Percentiles rank a stretch among this genome's conserved stretches.
Evolutionary conservation across 2,113 vertebrate species (phyloP).

Genomic region (Muntiacus reevesi): DNA sequence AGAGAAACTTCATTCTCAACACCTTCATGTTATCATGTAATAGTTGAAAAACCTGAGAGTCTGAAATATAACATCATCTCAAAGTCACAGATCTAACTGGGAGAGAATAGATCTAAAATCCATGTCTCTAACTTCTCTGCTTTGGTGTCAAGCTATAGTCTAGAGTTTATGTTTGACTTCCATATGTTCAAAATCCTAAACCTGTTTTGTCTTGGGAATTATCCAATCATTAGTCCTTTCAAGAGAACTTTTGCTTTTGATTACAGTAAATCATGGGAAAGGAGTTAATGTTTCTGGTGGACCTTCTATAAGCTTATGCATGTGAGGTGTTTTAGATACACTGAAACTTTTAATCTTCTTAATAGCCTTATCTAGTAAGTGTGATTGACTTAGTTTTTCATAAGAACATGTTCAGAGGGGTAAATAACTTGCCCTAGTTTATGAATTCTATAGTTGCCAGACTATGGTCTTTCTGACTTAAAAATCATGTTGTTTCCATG

Average conservation of each 20-base stretch:
- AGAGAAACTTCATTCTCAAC: background rate
- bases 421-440: slow-evolving; percentile 5
- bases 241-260: background rate
- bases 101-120: background rate
- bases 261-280: background rate
- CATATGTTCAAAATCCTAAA: background rate
- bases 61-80: background rate
- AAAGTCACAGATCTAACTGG: background rate
- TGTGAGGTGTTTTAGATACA: background rate
- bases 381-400: background rate
- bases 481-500: background rate
- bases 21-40: background rate
- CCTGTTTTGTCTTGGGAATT: background rate
- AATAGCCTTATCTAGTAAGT: background rate
- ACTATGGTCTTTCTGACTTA: slow-evolving; percentile 22
- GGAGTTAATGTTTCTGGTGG: background rate
- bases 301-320: background rate
- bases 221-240: background rate
- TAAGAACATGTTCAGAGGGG: background rate
- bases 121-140: background rate
- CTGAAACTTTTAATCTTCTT: background rate
- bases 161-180: background rate
- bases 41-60: background rate
- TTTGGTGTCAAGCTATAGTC: background rate
- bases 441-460: slow-evolving; percentile 7